Evolutionary conservation across 2,113 vertebrate species (phyloP).

Genomic region (Hemiscyllium ocellatum): DNA sequence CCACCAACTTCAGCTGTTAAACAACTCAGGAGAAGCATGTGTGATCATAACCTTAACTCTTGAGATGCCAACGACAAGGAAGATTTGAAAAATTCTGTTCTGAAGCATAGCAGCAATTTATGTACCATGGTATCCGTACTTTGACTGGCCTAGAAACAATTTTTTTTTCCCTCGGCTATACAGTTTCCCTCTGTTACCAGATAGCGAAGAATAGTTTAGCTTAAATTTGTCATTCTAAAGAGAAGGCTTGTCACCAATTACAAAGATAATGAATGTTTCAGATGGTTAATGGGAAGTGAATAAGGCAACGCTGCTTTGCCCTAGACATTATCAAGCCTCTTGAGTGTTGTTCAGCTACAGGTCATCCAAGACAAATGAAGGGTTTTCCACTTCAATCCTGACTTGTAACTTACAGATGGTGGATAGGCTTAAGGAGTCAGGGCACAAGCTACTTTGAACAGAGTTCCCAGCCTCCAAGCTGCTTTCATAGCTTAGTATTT

Average conservation of each 20-base stretch:
- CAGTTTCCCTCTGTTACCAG: neutral
- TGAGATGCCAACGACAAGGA: neutral
- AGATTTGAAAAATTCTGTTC: neutral
- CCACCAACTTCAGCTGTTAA: conserved; percentile 18
- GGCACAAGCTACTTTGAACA: neutral
- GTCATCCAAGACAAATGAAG: neutral
- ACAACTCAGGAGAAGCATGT: neutral
- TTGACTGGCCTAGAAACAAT: neutral
- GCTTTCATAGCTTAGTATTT: neutral
- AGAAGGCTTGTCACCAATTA: neutral
- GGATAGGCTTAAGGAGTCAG: neutral
- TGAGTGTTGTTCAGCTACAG: neutral
- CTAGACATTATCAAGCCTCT: neutral
- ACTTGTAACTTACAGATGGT: neutral
- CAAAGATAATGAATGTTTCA: neutral
- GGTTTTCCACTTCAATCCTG: neutral
- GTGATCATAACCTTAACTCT: conserved; percentile 29
- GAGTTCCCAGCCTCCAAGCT: neutral
- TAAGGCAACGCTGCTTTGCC: neutral
- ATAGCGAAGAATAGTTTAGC: neutral
- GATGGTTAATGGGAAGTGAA: neutral
- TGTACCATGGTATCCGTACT: neutral
- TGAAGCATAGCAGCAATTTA: neutral
- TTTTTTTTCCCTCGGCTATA: neutral
- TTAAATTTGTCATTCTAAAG: neutral